phyloP scores from a whole-genome alignment of 2,797 vertebrate genomes.

The Oryzias sinensis region DNA sequence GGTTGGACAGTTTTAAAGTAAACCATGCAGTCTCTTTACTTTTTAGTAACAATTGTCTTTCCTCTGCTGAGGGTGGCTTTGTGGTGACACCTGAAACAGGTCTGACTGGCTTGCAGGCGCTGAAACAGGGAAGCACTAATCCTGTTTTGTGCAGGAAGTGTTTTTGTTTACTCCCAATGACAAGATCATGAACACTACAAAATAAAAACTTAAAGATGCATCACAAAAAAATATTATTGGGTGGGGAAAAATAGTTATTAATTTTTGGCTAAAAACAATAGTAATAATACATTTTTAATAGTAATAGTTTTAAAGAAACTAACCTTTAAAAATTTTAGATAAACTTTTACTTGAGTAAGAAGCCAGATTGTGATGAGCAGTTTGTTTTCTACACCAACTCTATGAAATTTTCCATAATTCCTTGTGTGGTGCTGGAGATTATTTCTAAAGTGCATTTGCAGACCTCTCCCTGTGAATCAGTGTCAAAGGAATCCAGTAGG shows the following conservation, averaged over 20 bases:
- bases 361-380: too few relatives aligned
- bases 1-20: background rate
- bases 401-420: background rate
- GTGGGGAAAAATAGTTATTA: too few relatives aligned
- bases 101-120: slow-evolving; percentile 51
- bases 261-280: too few relatives aligned
- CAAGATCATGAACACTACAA: slow-evolving; percentile 4
- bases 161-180: slow-evolving; percentile 22
- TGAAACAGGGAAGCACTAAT: slow-evolving; percentile 32
- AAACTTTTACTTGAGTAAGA: too few relatives aligned
- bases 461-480: background rate
- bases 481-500: background rate
- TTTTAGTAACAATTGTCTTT: slow-evolving; percentile 4
- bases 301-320: too few relatives aligned
- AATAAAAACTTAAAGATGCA: background rate
- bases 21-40: background rate
- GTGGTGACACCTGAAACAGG: slow-evolving; percentile 53
- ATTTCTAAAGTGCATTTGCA: background rate
- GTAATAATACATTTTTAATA: too few relatives aligned
- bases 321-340: too few relatives aligned
- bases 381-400: too few relatives aligned
- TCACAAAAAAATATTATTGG: background rate
- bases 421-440: background rate
- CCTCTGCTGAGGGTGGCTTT: slow-evolving; percentile 34
- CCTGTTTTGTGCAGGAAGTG: slow-evolving; percentile 19